Base-by-base conservation (phyloP, 2,888 invertebrate genomes). In the Coronaproctus castanopsis region DNA sequence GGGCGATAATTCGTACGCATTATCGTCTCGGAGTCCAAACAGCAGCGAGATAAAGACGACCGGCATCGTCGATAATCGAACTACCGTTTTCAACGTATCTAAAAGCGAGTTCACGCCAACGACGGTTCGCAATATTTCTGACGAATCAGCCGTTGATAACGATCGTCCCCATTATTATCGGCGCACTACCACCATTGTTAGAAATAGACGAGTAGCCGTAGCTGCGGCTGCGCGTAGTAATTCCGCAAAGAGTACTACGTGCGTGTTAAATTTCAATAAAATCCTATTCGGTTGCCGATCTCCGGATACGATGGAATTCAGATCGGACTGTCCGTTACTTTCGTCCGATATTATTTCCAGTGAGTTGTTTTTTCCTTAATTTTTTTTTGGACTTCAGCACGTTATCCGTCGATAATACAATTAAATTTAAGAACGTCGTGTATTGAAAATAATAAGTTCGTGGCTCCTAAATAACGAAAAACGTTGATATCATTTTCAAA, bases 241-340 rank as follows among this genome's bases (percentile, higher is more conserved):
- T 57, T 50, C 49, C n/a, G 55, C 52, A 52, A 62, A 20, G 55
- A 63, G 19, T 21, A 63, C 24, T 59, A 52, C 57, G 23, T 60
- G 59, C 22, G 52, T 59, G 22, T 53, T 63, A 57, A 63, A 63
- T 54, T 57, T 63, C 23, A 63, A 61, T 10, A 60, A 61, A 51
- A 50, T 63, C 14, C 24, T 52, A 10, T 63, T 63, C 23, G 61
- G 61, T 3, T 87, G 87, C 71, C 81, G 80, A 67, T 80, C 81
- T 50, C 77, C 78, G 62, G 85, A 86, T 71, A 82, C 83, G 62
- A 82, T 87, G 81, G 85, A 87, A 73, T 83, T 86, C 69, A 79
- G 80, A 68, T 82, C 83, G 49, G 81, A 79, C 63, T 87, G 86
- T 73, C 77, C 64, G n/a, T 53, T 56, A 2, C 56, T 56, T 20